These are phyloP conservation scores for Ailurus styani DNA, from an alignment of 2,113 vertebrate genomes.

Conservation along the genomic window DNA sequence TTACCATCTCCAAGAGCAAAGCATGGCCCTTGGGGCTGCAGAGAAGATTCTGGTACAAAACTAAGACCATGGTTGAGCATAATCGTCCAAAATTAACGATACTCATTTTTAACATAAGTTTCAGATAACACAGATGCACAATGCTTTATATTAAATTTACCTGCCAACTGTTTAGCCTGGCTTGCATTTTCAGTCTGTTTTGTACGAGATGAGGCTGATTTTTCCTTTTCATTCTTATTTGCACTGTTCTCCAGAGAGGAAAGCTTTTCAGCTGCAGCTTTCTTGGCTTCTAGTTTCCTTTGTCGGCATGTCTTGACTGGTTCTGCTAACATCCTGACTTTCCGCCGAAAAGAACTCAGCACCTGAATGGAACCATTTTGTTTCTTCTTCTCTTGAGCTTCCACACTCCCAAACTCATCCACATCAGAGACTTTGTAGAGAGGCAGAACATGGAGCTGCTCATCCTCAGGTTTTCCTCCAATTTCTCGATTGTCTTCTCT, in stretches of 20 bases:
- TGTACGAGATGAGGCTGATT: constrained; percentile 81
- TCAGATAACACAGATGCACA: background rate
- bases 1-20: background rate
- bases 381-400: constrained; percentile 94
- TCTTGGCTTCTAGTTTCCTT: constrained; percentile 94
- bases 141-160: constrained; percentile 59
- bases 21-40: background rate
- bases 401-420: constrained; percentile 94
- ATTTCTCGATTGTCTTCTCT: constrained; percentile 95
- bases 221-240: constrained; percentile 88
- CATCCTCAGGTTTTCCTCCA: constrained; percentile 92
- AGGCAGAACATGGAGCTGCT: constrained; percentile 96
- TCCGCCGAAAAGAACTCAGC: constrained; percentile 91
- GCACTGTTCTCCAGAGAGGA: constrained; percentile 85
- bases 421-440: constrained; percentile 92
- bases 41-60: background rate
- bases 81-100: background rate
- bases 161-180: constrained; percentile 82
- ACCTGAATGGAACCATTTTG: constrained; percentile 93
- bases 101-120: background rate
- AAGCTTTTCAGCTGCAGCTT: constrained; percentile 90
- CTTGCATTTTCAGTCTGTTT: constrained; percentile 84
- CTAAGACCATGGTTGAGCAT: background rate
- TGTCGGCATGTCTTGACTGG: constrained; percentile 95
- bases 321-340: constrained; percentile 94